Conservation (phyloP, 2,797 vertebrate species). For the Hemitrygon akajei region DNA sequence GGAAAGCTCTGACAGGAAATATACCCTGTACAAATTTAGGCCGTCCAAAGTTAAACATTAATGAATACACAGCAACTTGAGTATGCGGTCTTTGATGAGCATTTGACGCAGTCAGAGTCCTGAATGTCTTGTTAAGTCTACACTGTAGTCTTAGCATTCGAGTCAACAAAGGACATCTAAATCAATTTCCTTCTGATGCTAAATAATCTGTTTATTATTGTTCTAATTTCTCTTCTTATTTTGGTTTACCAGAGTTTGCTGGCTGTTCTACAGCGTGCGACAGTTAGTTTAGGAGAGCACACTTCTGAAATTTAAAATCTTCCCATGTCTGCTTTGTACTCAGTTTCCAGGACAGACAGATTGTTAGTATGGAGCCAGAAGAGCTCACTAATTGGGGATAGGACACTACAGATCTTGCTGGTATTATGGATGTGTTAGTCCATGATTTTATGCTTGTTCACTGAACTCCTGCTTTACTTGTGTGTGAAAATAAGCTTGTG, state of each 20-base stretch:
- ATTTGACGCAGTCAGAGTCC: slow-evolving; percentile 40
- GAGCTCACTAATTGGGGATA: too few species aligned
- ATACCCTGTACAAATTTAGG: slow-evolving; percentile 42
- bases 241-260: neutral
- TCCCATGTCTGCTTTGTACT: neutral
- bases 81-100: slow-evolving; percentile 43
- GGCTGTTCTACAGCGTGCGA: neutral
- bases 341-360: neutral
- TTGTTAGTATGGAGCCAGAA: neutral
- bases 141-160: neutral
- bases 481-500: neutral
- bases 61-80: slow-evolving; percentile 45
- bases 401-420: neutral
- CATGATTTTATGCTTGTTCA: neutral
- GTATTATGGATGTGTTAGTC: neutral
- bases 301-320: neutral
- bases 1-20: slow-evolving; percentile 34
- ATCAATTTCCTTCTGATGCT: neutral
- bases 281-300: neutral
- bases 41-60: slow-evolving; percentile 49
- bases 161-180: neutral
- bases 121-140: neutral
- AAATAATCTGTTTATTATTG: neutral
- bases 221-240: neutral
- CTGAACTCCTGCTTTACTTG: neutral